Base-by-base conservation (phyloP, 2,888 invertebrate genomes). In the Tinea semifulvella region DNA sequence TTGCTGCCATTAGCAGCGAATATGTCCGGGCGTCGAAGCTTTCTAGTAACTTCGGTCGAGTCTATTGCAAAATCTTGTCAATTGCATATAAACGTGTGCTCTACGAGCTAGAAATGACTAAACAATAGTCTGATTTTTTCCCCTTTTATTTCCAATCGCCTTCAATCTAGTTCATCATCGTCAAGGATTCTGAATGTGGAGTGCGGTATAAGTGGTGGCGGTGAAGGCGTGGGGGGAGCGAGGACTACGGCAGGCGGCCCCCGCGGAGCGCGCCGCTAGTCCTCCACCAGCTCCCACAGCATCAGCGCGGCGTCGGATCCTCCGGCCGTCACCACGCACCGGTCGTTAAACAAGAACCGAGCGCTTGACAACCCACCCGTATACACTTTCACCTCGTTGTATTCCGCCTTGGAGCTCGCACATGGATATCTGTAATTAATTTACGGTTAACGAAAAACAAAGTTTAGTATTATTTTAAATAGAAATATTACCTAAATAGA, bases 271-370 rank as follows among this genome's bases (percentile, higher is more conserved):
- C 53, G 60, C 52, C 64, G 85, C 83, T 88, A 91, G 80, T 91
- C 90, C 59, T 90, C 90, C 57, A 90, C 88, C 50, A 94, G 76
- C 70, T 93, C 92, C 94, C 95, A 96, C 51, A 95, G 85, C 91
- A 96, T 92, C 27, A 96, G 84, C 5, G 92, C 90, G 18, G 94
- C 94, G 63, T 95, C 95, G 51, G 88, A 86, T 22, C 95, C 95
- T 2, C 96, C 95, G 7, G 92, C 89, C 13, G 91, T 91, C 44
- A 94, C 88, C 48, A 95, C 79, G 58, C 90, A 91, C 45, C 91
- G 87, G 68, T 95, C 94, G 61, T 94, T 94, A 75, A 88, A 92
- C 13, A 94, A 81, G 75, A 96, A 96, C 35, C 92, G 85, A 0
- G 90, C 88, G 48, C 88, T 86, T 26, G 91, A 90, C 42, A 96